Base-by-base conservation (phyloP, 2,797 vertebrate genomes). In the Nasua narica region DNA sequence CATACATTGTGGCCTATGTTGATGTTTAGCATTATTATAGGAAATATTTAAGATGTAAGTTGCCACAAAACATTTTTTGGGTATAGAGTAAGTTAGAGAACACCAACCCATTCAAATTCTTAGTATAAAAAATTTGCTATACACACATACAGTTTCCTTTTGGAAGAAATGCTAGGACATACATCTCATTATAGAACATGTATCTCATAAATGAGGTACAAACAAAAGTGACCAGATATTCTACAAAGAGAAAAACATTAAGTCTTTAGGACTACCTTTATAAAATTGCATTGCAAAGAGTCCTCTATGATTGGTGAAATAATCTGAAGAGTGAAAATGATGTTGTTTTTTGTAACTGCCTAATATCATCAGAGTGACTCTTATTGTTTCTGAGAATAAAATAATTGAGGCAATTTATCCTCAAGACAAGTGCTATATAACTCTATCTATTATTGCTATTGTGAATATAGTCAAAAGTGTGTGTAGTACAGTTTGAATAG, bases 401-500 rank as follows among this genome's bases (percentile, higher is more conserved):
- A 97, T 97, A 98, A 98, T 97, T 97, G 96, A 98, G 96, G 56
- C 4, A 94, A 98, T 98, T 98, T 96, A 96, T 98, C 94, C 95
- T 97, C 3, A 43, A 96, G 97, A 97, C 79, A 96, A 96, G 58
- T 74, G 27, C 52, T 97, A 29, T 96, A 84, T 97, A 97, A 97
- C 16, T 97, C 95, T 93, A 79, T 97, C 95, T 96, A 70, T 97
- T 98, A 95, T 84, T 91, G 46, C 85, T 96, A n/a, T 79, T 96
- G 29, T 93, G 76, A 94, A 25, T 83, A 19, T 58, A 97, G 69
- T 95, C 96, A 97, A 96, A 97, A 96, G 84, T 32, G 2, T n/a
- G 48, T 95, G 79, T 29, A 21, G 46, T 43, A 10, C 94, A 70
- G 7, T 95, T 97, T 98, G 72, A 97, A 62, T 15, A 79, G 6